Evolutionary conservation across 2,113 vertebrate genomes (phyloP), one percentile per base, ranked within the genome.

Genomic region (Panurus biarmicus): DNA sequence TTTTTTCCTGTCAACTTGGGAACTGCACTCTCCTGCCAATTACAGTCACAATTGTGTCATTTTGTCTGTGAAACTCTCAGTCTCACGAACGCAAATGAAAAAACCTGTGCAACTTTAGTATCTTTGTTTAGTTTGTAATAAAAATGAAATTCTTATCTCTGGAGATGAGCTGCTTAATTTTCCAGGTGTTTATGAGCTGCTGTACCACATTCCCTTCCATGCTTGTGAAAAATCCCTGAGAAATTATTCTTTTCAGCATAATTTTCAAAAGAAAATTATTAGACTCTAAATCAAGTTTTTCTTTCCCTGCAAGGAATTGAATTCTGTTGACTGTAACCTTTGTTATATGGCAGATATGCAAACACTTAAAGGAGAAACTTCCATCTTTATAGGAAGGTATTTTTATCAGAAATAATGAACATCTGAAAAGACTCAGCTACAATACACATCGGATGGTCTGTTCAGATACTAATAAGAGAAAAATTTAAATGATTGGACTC

Each of bases 1-100:
- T 78, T 90, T 90, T 87, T 91, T 57, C 78, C 87, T 94, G 71
- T 90, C 74, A 50, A 45, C 66, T 65, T 90, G 85, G 67, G 86
- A 96, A 65, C 35, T 38, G 31, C 25, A 4, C 19, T 90, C 73
- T 80, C 42, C 64, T 91, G 74, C 71, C 92, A 92, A 31, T 84
- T 72, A 23, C 8, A 89, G 72, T 62, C 62, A 66, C 71, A 73
- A 29, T 22, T 56, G 71, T 93, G 81, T 69, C 33, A 7, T 85
- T 92, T 91, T 72, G 3, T 31, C 81, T 90, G 83, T 70, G 87
- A 83, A 76, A 54, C 17, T 69, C 57, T 76, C 53, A 26, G 35
- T 47, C 54, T 60, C 65, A 93, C 12, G 5, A 64, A 87, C 66
- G 82, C 45, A 64, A 65, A 69, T 48, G 38, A 58, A 60, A 73